Evolutionary conservation across 37 sponge, comb jelly and placozoan genomes (phyloP).

Genomic region (Halisarca cf. caerulea): DNA sequence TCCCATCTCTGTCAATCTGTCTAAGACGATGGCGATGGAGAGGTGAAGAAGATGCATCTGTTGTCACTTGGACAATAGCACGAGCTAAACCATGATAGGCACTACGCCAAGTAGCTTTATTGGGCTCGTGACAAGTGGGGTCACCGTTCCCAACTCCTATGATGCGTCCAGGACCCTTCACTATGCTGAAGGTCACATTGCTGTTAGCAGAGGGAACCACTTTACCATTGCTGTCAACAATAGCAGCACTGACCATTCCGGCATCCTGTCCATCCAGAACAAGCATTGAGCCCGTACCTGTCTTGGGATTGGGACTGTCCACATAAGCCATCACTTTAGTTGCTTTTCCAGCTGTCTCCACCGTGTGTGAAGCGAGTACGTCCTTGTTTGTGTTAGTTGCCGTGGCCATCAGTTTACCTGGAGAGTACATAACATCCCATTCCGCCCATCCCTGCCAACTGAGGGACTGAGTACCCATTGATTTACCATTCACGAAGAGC

Average conservation of each 20-base stretch:
- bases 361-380: slow-evolving; percentile 53
- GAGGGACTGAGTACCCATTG: slow-evolving; percentile 24
- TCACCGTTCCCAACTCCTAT: slow-evolving; percentile 70
- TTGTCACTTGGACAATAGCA: slow-evolving; percentile 51
- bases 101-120: slow-evolving; percentile 65
- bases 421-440: slow-evolving; percentile 28
- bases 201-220: slow-evolving; percentile 42
- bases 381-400: background rate
- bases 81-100: slow-evolving; percentile 69
- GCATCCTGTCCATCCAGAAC: slow-evolving; percentile 69
- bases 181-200: slow-evolving; percentile 54
- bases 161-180: slow-evolving; percentile 60
- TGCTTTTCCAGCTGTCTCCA: slow-evolving; percentile 33
- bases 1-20: slow-evolving; percentile 61
- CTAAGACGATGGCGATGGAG: slow-evolving; percentile 35
- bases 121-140: slow-evolving; percentile 66
- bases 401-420: slow-evolving; percentile 46
- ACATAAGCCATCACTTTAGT: background rate
- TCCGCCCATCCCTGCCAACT: slow-evolving; percentile 56
- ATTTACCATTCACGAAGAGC: slow-evolving; percentile 50
- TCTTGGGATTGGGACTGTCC: slow-evolving; percentile 43
- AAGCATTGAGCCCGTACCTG: slow-evolving; percentile 54
- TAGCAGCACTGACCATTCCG: slow-evolving; percentile 53
- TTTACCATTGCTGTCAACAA: slow-evolving; percentile 37
- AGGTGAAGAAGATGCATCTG: slow-evolving; percentile 29